Evolutionary conservation across 2,113 vertebrate genomes (phyloP).

Genomic region (Eidolon helvum): DNA sequence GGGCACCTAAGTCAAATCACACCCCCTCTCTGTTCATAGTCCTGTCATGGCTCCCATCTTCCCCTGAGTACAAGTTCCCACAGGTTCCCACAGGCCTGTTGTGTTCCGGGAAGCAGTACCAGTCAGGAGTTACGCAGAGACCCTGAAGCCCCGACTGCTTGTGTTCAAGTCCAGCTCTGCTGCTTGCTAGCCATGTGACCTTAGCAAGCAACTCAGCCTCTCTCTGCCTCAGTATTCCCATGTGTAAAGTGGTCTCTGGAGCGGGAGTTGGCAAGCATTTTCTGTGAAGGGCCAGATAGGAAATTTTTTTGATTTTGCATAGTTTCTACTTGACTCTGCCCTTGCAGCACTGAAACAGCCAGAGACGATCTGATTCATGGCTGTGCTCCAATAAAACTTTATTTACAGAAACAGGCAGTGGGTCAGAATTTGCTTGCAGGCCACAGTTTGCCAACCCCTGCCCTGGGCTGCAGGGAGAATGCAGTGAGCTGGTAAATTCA

Average conservation of each 20-base stretch:
- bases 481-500: background rate
- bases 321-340: background rate
- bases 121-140: background rate
- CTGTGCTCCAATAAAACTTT: background rate
- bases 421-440: background rate
- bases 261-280: background rate
- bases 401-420: constrained; percentile 19
- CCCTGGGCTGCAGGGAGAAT: background rate
- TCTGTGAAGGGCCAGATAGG: background rate
- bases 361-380: background rate
- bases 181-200: background rate
- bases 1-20: background rate
- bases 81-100: background rate
- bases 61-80: background rate
- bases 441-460: background rate
- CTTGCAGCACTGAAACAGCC: background rate
- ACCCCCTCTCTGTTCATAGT: background rate
- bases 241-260: background rate
- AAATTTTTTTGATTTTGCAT: background rate
- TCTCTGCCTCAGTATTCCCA: background rate
- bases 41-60: background rate
- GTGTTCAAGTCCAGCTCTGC: background rate
- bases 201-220: background rate
- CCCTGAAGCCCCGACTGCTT: background rate
- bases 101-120: background rate